These are phyloP conservation scores for Argopecten irradians DNA, from an alignment of 1,140 invertebrate species.

Conservation along the genomic window DNA sequence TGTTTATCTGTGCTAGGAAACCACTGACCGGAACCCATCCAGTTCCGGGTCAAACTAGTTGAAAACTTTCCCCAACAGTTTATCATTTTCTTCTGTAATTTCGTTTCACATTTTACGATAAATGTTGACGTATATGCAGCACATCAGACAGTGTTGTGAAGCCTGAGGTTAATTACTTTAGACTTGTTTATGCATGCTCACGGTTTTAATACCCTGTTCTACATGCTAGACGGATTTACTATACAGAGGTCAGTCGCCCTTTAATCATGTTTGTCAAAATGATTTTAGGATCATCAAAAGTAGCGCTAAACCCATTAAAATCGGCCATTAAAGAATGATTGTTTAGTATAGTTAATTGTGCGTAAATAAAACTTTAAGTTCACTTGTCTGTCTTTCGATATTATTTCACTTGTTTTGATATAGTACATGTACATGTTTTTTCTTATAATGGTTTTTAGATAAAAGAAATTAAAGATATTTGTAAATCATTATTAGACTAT, in stretches of 20 bases:
- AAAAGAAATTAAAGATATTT: too few relatives aligned
- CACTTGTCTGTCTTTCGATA: background rate
- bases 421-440: too few relatives aligned
- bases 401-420: too few relatives aligned
- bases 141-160: background rate
- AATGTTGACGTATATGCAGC: background rate
- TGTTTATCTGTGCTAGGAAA: background rate
- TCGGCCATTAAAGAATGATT: background rate
- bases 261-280: background rate
- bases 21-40: background rate
- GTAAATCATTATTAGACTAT: too few relatives aligned
- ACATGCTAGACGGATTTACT: background rate
- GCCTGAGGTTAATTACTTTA: background rate
- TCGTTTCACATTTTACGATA: background rate
- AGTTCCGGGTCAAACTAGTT: background rate
- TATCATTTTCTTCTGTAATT: background rate
- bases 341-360: background rate
- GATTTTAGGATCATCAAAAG: background rate
- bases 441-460: too few relatives aligned
- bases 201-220: background rate
- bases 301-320: background rate
- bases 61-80: background rate
- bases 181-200: slow-evolving; percentile 15
- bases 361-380: background rate
- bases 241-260: background rate